Evolutionary conservation across 2,888 invertebrate genomes (phyloP).

Genomic region (Scaptomyza reducta): DNA sequence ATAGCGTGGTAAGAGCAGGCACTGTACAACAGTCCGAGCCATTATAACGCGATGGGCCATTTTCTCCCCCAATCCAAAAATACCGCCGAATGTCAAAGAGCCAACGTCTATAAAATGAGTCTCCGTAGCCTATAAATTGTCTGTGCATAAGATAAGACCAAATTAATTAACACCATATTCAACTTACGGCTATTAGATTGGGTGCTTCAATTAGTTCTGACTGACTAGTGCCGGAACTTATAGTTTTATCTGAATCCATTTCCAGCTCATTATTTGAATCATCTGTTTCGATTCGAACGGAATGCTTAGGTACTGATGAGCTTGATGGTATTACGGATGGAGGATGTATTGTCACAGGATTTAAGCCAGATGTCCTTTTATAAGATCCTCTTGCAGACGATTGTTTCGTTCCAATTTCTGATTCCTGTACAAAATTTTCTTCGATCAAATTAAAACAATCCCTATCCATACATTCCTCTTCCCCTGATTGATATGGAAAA

Average conservation of each 20-base stretch:
- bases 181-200: neutral
- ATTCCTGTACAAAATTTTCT: constrained; percentile 7
- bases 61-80: constrained; percentile 89
- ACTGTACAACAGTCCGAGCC: constrained; percentile 87
- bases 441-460: constrained; percentile 1
- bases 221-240: neutral
- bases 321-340: neutral
- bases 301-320: neutral
- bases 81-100: constrained; percentile 78
- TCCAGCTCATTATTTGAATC: neutral
- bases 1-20: constrained; percentile 89
- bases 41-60: constrained; percentile 88
- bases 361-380: neutral
- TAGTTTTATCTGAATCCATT: neutral
- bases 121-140: constrained; percentile 43
- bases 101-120: constrained; percentile 83
- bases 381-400: neutral
- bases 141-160: neutral
- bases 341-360: too few species aligned
- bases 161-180: neutral
- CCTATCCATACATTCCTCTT: neutral
- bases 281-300: constrained; percentile 7
- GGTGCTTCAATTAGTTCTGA: neutral
- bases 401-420: constrained; percentile 1
- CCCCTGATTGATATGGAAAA: neutral